These are phyloP conservation scores for Archaeoteleia sp. DNA, from an alignment of 2,888 invertebrate species.

Conservation along the genomic window DNA sequence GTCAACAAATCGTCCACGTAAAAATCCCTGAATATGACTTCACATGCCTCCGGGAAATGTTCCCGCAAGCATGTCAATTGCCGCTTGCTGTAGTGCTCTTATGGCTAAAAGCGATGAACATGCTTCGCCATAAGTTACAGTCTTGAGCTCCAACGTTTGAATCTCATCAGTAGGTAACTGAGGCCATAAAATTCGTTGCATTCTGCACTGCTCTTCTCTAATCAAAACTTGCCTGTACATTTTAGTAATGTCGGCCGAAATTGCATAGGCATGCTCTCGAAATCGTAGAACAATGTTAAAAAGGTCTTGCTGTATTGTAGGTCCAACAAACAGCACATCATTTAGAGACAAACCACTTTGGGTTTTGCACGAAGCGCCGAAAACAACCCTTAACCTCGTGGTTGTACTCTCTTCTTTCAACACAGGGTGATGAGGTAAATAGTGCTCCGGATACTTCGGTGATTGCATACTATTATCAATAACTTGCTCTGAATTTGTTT, in stretches of 20 bases:
- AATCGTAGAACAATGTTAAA: slow-evolving; percentile 1
- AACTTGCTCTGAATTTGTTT: background rate
- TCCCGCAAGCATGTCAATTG: background rate
- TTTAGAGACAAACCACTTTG: slow-evolving; percentile 28
- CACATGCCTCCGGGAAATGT: slow-evolving; percentile 1
- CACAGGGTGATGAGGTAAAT: slow-evolving; percentile 11
- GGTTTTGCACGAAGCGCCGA: slow-evolving; percentile 22
- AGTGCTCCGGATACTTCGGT: background rate
- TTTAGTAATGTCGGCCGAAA: slow-evolving; percentile 37
- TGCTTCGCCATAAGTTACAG: slow-evolving; percentile 28
- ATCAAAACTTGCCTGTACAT: slow-evolving; percentile 57
- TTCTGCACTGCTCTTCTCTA: slow-evolving; percentile 35
- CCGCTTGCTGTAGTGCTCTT: slow-evolving; percentile 12
- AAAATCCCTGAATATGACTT: slow-evolving; percentile 1
- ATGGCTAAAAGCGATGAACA: slow-evolving; percentile 17
- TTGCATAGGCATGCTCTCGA: background rate
- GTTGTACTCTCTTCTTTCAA: slow-evolving; percentile 1
- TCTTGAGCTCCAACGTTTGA: slow-evolving; percentile 24
- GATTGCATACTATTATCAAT: no score
- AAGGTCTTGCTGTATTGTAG: background rate
- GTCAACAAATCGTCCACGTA: slow-evolving; percentile 33
- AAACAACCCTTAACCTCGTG: background rate
- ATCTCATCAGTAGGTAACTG: slow-evolving; percentile 15
- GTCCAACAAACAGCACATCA: background rate
- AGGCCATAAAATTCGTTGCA: slow-evolving; percentile 60